These are phyloP conservation scores for Dinothrombium tinctorium DNA, from an alignment of 1,140 invertebrate genomes.

Conservation along the genomic window DNA sequence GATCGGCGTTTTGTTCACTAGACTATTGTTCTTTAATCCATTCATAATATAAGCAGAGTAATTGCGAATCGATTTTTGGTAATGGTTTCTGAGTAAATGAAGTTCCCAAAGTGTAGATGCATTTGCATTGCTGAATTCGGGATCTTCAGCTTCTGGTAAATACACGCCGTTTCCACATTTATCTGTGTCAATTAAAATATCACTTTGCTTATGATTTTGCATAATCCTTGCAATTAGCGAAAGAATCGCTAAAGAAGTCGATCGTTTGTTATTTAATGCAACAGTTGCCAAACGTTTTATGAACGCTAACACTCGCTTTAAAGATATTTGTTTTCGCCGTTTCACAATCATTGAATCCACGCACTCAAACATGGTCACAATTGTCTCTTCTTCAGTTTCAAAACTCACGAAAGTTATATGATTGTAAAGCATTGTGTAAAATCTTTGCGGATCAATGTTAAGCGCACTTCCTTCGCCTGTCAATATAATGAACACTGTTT, in stretches of 20 bases:
- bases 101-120: slow-evolving; percentile 54
- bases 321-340: slow-evolving; percentile 40
- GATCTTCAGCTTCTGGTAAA: slow-evolving; percentile 49
- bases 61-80: too few species aligned
- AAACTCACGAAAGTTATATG: slow-evolving; percentile 30
- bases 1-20: too few species aligned
- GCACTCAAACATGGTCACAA: slow-evolving; percentile 34
- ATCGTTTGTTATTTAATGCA: slow-evolving; percentile 39
- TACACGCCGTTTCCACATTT: slow-evolving; percentile 46
- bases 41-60: too few species aligned
- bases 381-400: slow-evolving; percentile 21
- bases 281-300: slow-evolving; percentile 49
- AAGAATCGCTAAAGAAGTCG: slow-evolving; percentile 26
- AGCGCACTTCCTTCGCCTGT: slow-evolving; percentile 61
- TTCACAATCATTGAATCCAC: slow-evolving; percentile 41
- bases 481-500: slow-evolving; percentile 68
- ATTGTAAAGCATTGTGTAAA: slow-evolving; percentile 55
- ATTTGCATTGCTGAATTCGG: slow-evolving; percentile 55
- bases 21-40: too few species aligned
- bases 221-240: slow-evolving; percentile 8
- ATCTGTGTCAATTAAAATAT: slow-evolving; percentile 52
- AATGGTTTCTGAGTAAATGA: slow-evolving; percentile 12
- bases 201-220: slow-evolving; percentile 22
- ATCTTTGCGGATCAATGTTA: slow-evolving; percentile 60
- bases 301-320: slow-evolving; percentile 50